A percentile compares a stretch with the other conserved stretches of the same genome.
These are phyloP conservation scores for Trialeurodes vaporariorum DNA, from an alignment of 1,140 invertebrate species.

Conservation along the genomic window DNA sequence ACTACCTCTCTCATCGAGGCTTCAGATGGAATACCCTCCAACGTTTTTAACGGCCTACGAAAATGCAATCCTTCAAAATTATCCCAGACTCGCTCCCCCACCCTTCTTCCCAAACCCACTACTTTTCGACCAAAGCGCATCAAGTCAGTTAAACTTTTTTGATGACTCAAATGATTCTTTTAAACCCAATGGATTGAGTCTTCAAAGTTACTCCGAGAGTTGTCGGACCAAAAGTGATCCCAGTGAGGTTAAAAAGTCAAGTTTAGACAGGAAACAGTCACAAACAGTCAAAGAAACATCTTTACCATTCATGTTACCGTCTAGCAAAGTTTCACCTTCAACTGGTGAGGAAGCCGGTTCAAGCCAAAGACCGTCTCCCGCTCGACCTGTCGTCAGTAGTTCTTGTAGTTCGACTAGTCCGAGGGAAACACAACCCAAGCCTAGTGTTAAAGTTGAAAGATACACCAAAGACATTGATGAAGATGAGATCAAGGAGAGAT, in stretches of 20 bases:
- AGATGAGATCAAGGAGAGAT: conserved; percentile 21
- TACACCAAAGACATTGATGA: conserved; percentile 9
- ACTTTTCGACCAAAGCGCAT: conserved; percentile 36
- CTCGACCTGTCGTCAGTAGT: conserved; percentile 34
- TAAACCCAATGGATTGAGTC: background rate
- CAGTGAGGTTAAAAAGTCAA: background rate
- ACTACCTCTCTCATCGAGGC: background rate
- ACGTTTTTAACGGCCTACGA: conserved; percentile 46
- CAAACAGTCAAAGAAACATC: background rate
- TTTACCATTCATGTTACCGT: background rate
- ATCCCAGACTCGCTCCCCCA: conserved; percentile 33
- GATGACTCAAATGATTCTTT: background rate
- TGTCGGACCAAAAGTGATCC: background rate
- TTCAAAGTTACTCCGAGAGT: background rate
- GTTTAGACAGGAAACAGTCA: background rate
- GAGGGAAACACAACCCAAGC: conserved; percentile 11
- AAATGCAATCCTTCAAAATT: conserved; percentile 40
- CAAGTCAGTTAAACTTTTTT: conserved; percentile 22
- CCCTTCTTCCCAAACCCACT: conserved; percentile 42
- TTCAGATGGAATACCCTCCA: conserved; percentile 36
- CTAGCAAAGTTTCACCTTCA: conserved; percentile 46
- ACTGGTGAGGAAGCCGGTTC: conserved; percentile 49
- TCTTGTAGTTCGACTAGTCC: conserved; percentile 13
- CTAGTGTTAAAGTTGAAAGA: background rate
- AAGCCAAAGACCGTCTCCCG: conserved; percentile 48